These are phyloP conservation scores for Phataginus tricuspis DNA, from an alignment of 2,797 vertebrate species.

Conservation along the genomic window DNA sequence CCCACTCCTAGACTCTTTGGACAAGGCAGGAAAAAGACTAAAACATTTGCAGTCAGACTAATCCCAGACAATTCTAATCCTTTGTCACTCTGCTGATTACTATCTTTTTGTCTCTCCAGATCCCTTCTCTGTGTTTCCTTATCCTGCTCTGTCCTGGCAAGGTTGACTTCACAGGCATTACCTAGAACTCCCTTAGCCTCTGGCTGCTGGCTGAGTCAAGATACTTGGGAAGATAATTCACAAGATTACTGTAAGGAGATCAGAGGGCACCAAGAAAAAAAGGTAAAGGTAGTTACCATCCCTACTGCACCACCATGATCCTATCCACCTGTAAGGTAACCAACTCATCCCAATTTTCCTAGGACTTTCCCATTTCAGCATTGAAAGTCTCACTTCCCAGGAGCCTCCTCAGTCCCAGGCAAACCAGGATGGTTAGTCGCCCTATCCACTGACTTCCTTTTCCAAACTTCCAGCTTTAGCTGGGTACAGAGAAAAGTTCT, in stretches of 20 bases:
- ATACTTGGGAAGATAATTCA: not conserved
- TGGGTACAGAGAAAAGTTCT: not conserved
- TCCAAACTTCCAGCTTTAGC: conserved; percentile 11
- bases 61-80: not conserved
- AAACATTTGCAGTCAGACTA: conserved; percentile 4
- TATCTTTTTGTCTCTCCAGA: not conserved
- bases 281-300: not conserved
- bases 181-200: not conserved
- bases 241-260: not conserved
- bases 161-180: not conserved
- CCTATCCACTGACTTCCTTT: not conserved
- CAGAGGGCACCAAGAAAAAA: not conserved
- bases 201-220: not conserved
- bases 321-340: not conserved
- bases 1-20: not conserved
- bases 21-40: not conserved
- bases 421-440: not conserved
- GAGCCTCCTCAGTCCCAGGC: not conserved
- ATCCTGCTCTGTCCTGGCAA: not conserved
- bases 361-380: not conserved
- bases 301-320: not conserved
- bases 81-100: not conserved
- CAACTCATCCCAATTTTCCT: not conserved
- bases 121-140: conserved; percentile 18
- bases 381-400: not conserved